phyloP scores from a whole-genome alignment of 2,888 invertebrate genomes.

The Zygogramma bicolorata region DNA sequence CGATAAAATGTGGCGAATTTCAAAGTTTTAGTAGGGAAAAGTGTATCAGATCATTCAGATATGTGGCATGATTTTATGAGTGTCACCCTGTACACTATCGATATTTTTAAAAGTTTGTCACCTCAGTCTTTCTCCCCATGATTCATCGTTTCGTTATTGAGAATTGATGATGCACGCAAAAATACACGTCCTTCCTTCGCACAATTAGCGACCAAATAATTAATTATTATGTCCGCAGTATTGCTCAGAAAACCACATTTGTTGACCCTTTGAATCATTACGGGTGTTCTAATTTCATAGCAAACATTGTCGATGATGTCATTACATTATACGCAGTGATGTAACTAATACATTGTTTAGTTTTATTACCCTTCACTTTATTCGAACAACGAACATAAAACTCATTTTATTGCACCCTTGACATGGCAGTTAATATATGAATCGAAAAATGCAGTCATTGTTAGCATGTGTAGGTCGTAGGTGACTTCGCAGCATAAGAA shows the following conservation, averaged over 20 bases:
- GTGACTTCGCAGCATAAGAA: no score
- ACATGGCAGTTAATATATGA: background rate
- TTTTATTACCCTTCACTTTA: background rate
- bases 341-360: background rate
- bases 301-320: slow-evolving; percentile 2
- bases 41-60: no score
- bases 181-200: background rate
- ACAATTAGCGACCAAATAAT: background rate
- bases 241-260: background rate
- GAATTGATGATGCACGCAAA: background rate
- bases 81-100: no score
- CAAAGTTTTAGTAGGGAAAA: no score
- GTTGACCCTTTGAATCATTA: slow-evolving; percentile 3
- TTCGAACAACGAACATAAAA: background rate
- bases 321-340: background rate
- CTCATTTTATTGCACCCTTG: background rate
- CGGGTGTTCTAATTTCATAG: background rate
- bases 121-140: background rate
- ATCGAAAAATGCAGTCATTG: background rate
- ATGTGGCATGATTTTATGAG: no score
- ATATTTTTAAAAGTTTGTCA: background rate
- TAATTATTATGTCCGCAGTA: background rate
- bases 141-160: background rate
- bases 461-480: background rate
- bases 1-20: no score